Evolutionary conservation across 2,888 invertebrate species (phyloP), one percentile per base, ranked within the genome.

Genomic region (Dicycla oo): DNA sequence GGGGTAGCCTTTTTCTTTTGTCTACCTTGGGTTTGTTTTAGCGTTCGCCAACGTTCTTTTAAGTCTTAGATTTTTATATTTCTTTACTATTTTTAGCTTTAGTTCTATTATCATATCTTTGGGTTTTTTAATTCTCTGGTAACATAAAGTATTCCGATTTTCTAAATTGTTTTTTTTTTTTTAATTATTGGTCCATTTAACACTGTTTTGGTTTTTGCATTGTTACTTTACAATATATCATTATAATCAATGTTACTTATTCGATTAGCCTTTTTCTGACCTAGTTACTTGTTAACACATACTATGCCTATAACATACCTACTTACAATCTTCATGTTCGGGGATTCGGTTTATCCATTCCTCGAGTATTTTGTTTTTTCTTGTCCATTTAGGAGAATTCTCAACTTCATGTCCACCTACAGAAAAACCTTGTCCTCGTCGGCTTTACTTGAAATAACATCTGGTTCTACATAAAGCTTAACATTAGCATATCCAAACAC

Each of bases 341-440:
- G 7, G 3, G 3, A 40, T 70, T 57, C 6, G 6, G n/a, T 57
- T 40, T 47, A 20, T 10, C 53, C 20, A n/a, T 4, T 30, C 0
- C 15, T 45, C 20, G 1, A 73, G 13, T n/a, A 15, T 6, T 51
- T 20, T 13, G 30, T 53, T 62, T 49, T 40, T 20, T n/a, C 7
- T 23, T 7, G 23, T 63, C 49, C 0, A 15, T 51, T 69, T 60
- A 15, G 11, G 57, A 23, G 18, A 13, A 47, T 43, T 40, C 6
- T 23, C 40, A 20, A 13, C 53, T 30, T 49, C 1, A 63, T 49
- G 0, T 43, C 56, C 47, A 40, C 81, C 81, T 65, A 70, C 78
- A 51, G 4, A 20, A 26, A 0, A 58, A 26, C 75, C 78, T 80
- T 75, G 80, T 70, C 58, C 62, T 74, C 62, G 43, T 38, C 62